Evolutionary conservation across 2,797 vertebrate genomes (phyloP).

Genomic region (Acanthornis magna): DNA sequence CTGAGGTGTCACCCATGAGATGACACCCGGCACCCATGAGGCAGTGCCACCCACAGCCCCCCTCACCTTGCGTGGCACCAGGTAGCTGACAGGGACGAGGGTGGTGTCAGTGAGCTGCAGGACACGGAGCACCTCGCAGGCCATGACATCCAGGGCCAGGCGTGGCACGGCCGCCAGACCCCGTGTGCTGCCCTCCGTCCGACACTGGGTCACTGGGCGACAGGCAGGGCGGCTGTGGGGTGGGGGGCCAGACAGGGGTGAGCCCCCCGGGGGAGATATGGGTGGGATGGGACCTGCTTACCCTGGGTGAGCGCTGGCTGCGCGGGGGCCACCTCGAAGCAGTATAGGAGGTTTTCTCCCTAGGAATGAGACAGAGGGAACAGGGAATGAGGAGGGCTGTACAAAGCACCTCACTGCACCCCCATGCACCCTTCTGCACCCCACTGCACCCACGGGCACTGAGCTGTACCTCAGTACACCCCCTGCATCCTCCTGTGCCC

Average conservation of each 20-base stretch:
- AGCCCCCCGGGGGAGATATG: rapidly evolving
- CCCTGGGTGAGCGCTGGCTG: conserved; percentile 85
- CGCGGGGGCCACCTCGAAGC: conserved; percentile 80
- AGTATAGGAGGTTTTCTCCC: conserved; percentile 87
- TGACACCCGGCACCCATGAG: neutral
- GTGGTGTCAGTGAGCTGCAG: conserved; percentile 87
- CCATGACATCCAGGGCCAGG: conserved; percentile 81
- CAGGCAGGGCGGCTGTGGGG: rapidly evolving
- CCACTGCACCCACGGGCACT: neutral
- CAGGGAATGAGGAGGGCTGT: neutral
- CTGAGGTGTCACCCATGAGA: neutral
- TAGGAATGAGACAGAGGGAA: conserved; percentile 44
- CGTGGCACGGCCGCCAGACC: conserved; percentile 85
- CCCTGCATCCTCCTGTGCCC: neutral
- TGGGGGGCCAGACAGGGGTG: neutral
- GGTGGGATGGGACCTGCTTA: conserved; percentile 36
- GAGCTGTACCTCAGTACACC: neutral
- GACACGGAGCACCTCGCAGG: conserved; percentile 88
- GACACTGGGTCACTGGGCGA: conserved; percentile 85
- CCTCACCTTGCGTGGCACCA: conserved; percentile 91
- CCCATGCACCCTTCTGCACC: neutral
- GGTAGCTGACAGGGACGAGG: conserved; percentile 88
- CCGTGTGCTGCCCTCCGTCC: conserved; percentile 79
- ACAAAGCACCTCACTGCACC: neutral
- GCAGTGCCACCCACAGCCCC: rapidly evolving